A percentile compares a stretch with the other conserved stretches of the same genome.
Conservation (phyloP, 1,140 invertebrate species). For the Nautilus pompilius region DNA sequence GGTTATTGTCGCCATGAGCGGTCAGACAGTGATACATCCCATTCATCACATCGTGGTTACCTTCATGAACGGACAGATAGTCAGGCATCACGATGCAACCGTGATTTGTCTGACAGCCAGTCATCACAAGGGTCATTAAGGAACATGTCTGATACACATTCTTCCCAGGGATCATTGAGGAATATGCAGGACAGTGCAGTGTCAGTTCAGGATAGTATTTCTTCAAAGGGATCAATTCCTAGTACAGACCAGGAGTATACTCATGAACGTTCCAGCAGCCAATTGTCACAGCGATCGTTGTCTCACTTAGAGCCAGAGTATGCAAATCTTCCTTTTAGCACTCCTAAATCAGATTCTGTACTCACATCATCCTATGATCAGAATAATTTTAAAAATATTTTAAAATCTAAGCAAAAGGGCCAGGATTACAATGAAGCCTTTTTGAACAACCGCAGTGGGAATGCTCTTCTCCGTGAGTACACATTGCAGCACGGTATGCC, state of each 20-base stretch:
- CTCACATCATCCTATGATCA: neutral
- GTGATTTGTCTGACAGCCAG: constrained; percentile 58
- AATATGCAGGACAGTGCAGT: constrained; percentile 39
- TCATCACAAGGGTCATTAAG: constrained; percentile 55
- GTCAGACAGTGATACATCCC: constrained; percentile 51
- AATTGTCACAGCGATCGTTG: constrained; percentile 23
- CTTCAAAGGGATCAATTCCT: constrained; percentile 36
- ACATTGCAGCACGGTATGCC: constrained; percentile 12
- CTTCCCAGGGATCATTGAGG: constrained; percentile 48
- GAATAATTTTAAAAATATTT: constrained; percentile 5
- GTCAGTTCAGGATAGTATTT: constrained; percentile 37
- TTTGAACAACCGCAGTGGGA: neutral
- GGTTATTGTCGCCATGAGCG: constrained; percentile 40
- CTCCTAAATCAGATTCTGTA: constrained; percentile 6
- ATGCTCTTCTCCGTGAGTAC: neutral
- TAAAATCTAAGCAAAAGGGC: neutral
- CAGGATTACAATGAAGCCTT: neutral
- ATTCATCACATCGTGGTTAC: constrained; percentile 35
- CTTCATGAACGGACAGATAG: constrained; percentile 32
- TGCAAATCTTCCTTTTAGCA: constrained; percentile 39
- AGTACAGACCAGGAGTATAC: constrained; percentile 17
- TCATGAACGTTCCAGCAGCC: constrained; percentile 28
- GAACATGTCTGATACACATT: constrained; percentile 49
- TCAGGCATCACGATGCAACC: constrained; percentile 38
- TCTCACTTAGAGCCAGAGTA: constrained; percentile 46